Base-by-base conservation (phyloP, 2,113 vertebrate genomes). In the Rhodinocichla rosea region DNA sequence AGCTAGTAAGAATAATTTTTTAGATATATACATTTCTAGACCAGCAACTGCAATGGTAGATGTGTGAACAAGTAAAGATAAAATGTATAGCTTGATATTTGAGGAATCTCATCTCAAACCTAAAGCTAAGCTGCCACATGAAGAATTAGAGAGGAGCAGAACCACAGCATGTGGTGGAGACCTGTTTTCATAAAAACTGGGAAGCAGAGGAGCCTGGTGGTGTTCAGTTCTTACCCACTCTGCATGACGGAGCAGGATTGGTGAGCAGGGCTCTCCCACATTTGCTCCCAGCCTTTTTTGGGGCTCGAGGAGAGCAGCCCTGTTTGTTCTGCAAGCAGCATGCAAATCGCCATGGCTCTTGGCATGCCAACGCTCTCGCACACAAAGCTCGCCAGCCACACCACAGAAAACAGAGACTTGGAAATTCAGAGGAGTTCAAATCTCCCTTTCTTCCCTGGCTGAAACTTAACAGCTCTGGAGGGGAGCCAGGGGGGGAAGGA, bases 381-480 rank as follows among this genome's bases (percentile, higher is more conserved):
- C 76, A 96, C 56, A 92, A 83, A 93, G 95, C 65, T 30, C 1
- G 11, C 89, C 92, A 95, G 89, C 90, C 35, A 73, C 89, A 60
- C 44, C 11, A 13, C 89, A 95, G 94, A 96, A 91, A 87, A 87
- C 47, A 88, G 10, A 32, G 89, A 79, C 76, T 94, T 78, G 70
- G 89, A 96, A 96, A 95, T 85, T 90, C 69, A 94, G 94, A 83
- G 79, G 69, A 94, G 71, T 73, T 74, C 85, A 91, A 77, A 94
- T 90, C 93, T 96, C 87, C 82, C 73, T 96, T 87, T 91, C 84
- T 94, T 69, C 90, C 69, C 83, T 87, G 88, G 70, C 77, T 95
- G 75, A 79, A 97, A 93, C 68, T 95, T 97, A 95, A 96, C 87
- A 95, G 95, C 30, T 69, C 74, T 96, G 97, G 97, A 97, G n/a